These are phyloP conservation scores for Tetrax tetrax DNA, from an alignment of 2,113 vertebrate genomes.

Conservation along the genomic window DNA sequence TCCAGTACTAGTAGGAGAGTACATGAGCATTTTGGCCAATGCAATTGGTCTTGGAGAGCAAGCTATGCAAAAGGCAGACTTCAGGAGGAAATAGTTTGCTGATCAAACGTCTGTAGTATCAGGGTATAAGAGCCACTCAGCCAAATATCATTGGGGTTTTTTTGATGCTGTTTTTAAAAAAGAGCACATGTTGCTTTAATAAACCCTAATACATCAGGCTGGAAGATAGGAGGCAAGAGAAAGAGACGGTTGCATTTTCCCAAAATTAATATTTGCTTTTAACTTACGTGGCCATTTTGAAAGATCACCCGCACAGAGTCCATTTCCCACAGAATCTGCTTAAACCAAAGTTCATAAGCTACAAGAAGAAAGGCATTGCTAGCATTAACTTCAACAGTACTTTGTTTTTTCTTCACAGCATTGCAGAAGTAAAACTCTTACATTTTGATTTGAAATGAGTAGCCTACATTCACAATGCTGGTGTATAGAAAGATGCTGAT, in stretches of 20 bases:
- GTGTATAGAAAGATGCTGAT: background rate
- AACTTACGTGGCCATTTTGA: constrained; percentile 91
- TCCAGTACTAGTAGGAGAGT: background rate
- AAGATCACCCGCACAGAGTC: constrained; percentile 94
- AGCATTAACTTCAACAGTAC: background rate
- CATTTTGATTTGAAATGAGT: background rate
- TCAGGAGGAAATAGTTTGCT: background rate
- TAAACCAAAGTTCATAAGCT: constrained; percentile 98
- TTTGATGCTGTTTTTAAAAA: background rate
- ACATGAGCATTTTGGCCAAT: background rate
- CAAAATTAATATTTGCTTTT: background rate
- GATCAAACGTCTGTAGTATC: background rate
- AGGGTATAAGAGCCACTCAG: background rate
- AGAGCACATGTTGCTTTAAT: background rate
- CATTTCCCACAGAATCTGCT: constrained; percentile 95
- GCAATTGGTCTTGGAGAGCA: background rate
- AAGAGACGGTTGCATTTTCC: background rate
- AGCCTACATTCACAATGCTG: background rate
- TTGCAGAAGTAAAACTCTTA: background rate
- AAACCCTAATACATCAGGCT: background rate
- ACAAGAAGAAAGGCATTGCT: constrained; percentile 7
- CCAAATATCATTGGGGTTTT: background rate
- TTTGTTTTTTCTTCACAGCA: background rate
- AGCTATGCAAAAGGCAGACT: background rate
- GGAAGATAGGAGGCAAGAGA: background rate